Percentiles rank a stretch among this genome's conserved stretches.
phyloP scores from a whole-genome alignment of 2,888 invertebrate species.

The Brenthis ino region DNA sequence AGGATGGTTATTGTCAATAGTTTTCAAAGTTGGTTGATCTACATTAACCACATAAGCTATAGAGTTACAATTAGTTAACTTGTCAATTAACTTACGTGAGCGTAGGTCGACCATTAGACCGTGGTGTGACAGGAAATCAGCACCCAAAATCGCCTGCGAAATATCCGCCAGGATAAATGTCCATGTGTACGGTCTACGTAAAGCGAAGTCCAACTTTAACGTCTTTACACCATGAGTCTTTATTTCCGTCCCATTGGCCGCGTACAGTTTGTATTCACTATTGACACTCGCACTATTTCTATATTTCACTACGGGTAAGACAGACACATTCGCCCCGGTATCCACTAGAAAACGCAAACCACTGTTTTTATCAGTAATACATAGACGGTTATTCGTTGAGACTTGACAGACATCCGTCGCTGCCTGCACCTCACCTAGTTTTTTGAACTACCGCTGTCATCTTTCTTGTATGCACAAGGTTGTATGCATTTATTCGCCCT shows the following conservation, averaged over 20 bases:
- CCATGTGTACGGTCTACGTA: slow-evolving; percentile 35
- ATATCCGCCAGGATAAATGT: slow-evolving; percentile 32
- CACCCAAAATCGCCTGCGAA: no score
- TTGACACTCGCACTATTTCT: no score
- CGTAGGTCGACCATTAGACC: not conserved
- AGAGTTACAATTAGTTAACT: not conserved
- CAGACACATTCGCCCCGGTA: slow-evolving; percentile 31
- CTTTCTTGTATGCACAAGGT: slow-evolving; percentile 33
- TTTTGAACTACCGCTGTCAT: slow-evolving; percentile 16
- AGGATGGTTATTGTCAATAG: not conserved
- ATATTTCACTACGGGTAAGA: slow-evolving; percentile 18
- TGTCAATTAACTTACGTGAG: not conserved
- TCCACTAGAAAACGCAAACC: slow-evolving; percentile 30
- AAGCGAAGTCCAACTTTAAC: slow-evolving; percentile 28
- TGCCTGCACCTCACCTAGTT: slow-evolving; percentile 33
- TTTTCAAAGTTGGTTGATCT: not conserved
- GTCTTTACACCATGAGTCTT: slow-evolving; percentile 27
- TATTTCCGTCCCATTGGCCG: slow-evolving; percentile 41
- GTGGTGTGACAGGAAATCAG: slow-evolving; percentile 26
- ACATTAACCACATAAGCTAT: not conserved
- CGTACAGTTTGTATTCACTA: slow-evolving; percentile 34
- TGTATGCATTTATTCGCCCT: slow-evolving; percentile 30
- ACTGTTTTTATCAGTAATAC: slow-evolving; percentile 33
- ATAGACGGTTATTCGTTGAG: slow-evolving; percentile 30
- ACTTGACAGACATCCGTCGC: slow-evolving; percentile 33